Base-by-base conservation (phyloP, 2,888 invertebrate species). In the Chymomyza fuscimana region DNA sequence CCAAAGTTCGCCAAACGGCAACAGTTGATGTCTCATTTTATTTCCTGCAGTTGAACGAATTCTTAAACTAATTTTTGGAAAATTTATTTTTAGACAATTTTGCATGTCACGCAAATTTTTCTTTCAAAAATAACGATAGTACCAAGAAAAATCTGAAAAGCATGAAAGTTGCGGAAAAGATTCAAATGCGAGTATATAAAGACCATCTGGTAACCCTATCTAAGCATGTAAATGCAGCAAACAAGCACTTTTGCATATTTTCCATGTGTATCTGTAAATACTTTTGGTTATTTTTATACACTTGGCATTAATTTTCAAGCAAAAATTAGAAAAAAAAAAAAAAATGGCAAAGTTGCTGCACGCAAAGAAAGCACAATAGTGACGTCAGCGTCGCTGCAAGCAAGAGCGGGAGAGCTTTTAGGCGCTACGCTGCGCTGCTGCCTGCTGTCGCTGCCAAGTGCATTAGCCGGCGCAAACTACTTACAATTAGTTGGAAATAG, bases 301-400 rank as follows among this genome's bases (percentile, higher is more conserved):
- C 80, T 82, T 77, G 77, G 78, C 79, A 79, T 80, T 80, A 74
- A 77, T 82, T 79, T 82, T 75, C 77, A 82, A 81, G 76, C 76
- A 80, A 78, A 80, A 78, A 75, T 64, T 62, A 61, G 70, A 79
- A 70, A 56, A 6, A 32, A 6, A 61, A 69, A 79, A 70, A 56
- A 6, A 32, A 6, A n/a, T n/a, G 16, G 4, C 7, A 65, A 66
- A 51, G 59, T 50, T 58, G 46, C 56, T 61, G 66, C 61, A 40
- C 50, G 46, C 67, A 62, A 72, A 67, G 62, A 67, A 63, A 63
- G 58, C 32, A 7, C 72, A 50, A 56, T 19, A 9, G 46, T 54
- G 36, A 32, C 50, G 52, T 25, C 51, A 9, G 50, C 51, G 58
- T 46, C 22, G 73, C 32, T 10, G 46, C 58, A 25, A n/a, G 10